Percentiles rank a stretch among this genome's conserved stretches.
These are phyloP conservation scores for Drosophila varians DNA, from an alignment of 1,140 invertebrate species.

Conservation along the genomic window DNA sequence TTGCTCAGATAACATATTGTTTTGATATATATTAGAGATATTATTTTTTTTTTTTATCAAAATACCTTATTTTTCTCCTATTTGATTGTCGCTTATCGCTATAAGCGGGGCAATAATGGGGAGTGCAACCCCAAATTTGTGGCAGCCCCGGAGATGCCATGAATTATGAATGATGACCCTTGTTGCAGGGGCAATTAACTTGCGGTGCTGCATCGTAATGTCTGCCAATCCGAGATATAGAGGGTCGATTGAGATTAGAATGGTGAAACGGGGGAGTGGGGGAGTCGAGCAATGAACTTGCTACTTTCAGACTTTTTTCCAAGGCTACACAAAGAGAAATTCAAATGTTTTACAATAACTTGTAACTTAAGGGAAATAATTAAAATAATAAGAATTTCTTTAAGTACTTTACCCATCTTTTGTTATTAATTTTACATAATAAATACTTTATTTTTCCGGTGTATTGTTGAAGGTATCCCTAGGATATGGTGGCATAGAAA, in stretches of 20 bases:
- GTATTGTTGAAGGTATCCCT: not conserved
- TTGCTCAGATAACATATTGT: not conserved
- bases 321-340: not conserved
- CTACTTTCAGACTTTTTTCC: not conserved
- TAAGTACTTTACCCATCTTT: not conserved
- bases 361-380: not conserved
- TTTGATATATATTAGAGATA: not conserved
- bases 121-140: not conserved
- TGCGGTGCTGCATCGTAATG: slow-evolving; percentile 39
- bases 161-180: slow-evolving; percentile 59
- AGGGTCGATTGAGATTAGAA: slow-evolving; percentile 45
- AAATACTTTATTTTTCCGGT: not conserved
- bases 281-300: slow-evolving; percentile 58
- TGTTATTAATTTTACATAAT: not conserved
- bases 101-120: no score
- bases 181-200: slow-evolving; percentile 57
- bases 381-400: not conserved
- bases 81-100: no score
- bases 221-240: slow-evolving; percentile 17
- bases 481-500: slow-evolving; percentile 61
- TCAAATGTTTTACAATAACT: no score
- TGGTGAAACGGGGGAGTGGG: not conserved
- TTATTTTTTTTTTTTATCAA: not conserved
- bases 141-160: slow-evolving; percentile 3
- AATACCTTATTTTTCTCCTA: no score